Evolutionary conservation across 1,140 invertebrate genomes (phyloP), one percentile per base, ranked within the genome.

Genomic region (Drosophila obscura): DNA sequence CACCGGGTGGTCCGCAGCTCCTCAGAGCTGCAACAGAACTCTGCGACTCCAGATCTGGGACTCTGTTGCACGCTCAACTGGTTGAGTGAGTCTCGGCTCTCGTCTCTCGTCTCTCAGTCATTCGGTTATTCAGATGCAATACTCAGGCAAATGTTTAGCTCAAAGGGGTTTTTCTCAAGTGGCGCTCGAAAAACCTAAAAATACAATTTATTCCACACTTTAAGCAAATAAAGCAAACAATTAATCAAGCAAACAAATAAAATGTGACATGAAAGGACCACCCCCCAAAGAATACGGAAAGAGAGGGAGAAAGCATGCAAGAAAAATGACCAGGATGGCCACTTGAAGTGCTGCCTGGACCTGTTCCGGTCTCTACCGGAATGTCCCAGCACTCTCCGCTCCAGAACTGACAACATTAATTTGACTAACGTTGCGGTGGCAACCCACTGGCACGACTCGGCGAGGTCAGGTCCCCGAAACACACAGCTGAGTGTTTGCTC

Each of bases 201-300:
- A 53, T 45, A 28, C 45, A 55, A 60, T 80, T 69, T 71, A 71
- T 71, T 57, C 49, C 50, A 53, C 77, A 60, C 58, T 76, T 68
- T 51, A 52, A 59, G 63, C 56, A 45, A 61, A 60, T 61, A 59
- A 74, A 79, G 45, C 74, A 74, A 80, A 60, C 77, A 79, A 79
- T 79, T 80, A 80, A 79, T 80, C 77, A 79, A 58, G 45, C 51
- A 74, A 62, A 58, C 77, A 80, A 79, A 79, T 69, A 66, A 68
- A 76, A 76, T 57, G 61, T 75, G 62, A 75, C 69, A 78, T 67
- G 75, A 66, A 52, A 78, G 69, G 52, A 51, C 46, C 13, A 19
- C 43, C 60, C 44, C 13, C 1, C 19, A 19, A 11, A 53, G 53
- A 67, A 35, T 19, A 35, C 57, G 28, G 26, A 43, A 22, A 57